These are phyloP conservation scores for Epizoanthus stellaris DNA, from an alignment of 92 coral and sea anemone genomes.

Conservation along the genomic window DNA sequence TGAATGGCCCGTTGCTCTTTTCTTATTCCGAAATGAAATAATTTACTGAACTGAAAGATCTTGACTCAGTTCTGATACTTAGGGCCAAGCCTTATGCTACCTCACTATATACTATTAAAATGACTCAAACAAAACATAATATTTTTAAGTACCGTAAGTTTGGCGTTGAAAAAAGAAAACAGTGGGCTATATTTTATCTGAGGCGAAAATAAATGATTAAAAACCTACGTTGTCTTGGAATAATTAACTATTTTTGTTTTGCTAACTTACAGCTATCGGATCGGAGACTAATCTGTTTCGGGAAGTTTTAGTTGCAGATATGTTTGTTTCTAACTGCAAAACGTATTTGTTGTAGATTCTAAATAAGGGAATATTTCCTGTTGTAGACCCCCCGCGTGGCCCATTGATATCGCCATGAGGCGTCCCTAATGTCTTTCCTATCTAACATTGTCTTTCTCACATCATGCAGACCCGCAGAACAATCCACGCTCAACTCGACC, in stretches of 20 bases:
- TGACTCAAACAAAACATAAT: constrained; percentile 1
- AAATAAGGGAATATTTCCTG: constrained; percentile 15
- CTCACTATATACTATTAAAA: background rate
- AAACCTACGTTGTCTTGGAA: background rate
- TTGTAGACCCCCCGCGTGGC: background rate
- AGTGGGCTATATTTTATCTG: background rate
- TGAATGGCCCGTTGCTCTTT: background rate
- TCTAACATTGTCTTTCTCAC: background rate
- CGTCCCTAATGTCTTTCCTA: constrained; percentile 3
- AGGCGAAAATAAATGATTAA: background rate
- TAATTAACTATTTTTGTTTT: background rate
- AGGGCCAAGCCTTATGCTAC: background rate
- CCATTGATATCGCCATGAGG: constrained; percentile 24
- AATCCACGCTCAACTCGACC: background rate
- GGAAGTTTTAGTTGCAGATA: background rate
- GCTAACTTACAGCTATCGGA: background rate
- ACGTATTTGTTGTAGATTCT: constrained; percentile 13
- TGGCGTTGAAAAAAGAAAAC: background rate
- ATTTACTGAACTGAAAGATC: constrained; percentile 1
- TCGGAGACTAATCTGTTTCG: background rate
- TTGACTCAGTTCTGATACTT: background rate
- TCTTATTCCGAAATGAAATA: background rate
- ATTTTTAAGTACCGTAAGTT: background rate
- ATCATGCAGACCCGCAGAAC: background rate
- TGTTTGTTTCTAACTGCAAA: constrained; percentile 15